These are phyloP conservation scores for Calyptomena viridis DNA, from an alignment of 2,113 vertebrate species.

Conservation along the genomic window DNA sequence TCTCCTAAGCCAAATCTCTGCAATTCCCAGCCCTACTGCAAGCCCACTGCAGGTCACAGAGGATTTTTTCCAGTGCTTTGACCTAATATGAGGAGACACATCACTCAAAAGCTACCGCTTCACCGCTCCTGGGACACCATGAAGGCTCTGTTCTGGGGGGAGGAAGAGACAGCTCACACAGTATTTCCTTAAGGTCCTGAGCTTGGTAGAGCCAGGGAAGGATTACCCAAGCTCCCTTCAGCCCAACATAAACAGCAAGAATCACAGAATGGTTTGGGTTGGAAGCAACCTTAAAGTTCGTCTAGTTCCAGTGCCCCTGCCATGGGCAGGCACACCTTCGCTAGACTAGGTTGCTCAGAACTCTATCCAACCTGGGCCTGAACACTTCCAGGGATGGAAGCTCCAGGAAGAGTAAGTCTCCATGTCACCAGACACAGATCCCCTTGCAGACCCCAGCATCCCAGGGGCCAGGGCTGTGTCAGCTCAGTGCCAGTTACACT, in stretches of 20 bases:
- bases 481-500: background rate
- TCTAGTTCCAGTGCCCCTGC: background rate
- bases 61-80: background rate
- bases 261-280: background rate
- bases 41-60: background rate
- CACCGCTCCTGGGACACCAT: background rate
- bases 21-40: background rate
- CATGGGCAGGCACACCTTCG: background rate
- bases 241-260: background rate
- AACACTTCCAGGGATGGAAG: background rate
- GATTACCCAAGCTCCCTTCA: background rate
- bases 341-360: background rate
- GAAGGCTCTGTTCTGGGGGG: background rate
- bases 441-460: background rate
- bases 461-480: background rate
- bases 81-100: background rate
- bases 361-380: fast-evolving
- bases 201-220: background rate
- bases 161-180: background rate
- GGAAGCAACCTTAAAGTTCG: background rate
- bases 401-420: background rate
- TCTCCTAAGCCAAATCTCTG: background rate
- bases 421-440: background rate
- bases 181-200: background rate
- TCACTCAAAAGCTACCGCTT: background rate